These are phyloP conservation scores for Solenopsis invicta DNA, from an alignment of 1,140 invertebrate species.

Conservation along the genomic window DNA sequence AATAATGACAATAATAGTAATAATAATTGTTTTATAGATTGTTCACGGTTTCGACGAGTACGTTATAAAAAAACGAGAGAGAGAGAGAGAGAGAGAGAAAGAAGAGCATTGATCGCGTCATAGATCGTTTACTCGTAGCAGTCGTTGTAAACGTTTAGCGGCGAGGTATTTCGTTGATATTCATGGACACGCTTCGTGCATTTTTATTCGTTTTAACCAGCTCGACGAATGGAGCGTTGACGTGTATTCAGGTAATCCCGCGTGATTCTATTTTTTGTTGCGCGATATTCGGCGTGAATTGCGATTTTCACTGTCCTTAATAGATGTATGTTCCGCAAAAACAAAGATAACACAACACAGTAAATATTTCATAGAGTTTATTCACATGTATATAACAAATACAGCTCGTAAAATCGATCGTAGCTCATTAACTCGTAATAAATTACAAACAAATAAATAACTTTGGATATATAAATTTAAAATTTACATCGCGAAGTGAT, in stretches of 20 bases:
- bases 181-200: constrained; percentile 50
- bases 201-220: constrained; percentile 61
- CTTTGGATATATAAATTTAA: background rate
- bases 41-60: constrained; percentile 21
- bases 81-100: too few species aligned
- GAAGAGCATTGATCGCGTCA: constrained; percentile 25
- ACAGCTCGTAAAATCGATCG: background rate
- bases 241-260: constrained; percentile 52
- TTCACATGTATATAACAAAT: background rate
- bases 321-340: constrained; percentile 6
- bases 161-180: constrained; percentile 49
- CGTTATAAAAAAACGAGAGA: background rate
- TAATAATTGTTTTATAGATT: constrained; percentile 44
- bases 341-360: background rate
- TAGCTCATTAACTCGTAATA: background rate
- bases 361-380: constrained; percentile 40
- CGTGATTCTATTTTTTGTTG: constrained; percentile 62
- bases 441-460: background rate
- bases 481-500: background rate
- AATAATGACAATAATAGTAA: constrained; percentile 22
- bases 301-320: constrained; percentile 54
- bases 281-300: constrained; percentile 46
- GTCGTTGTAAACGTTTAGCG: constrained; percentile 46
- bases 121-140: constrained; percentile 46
- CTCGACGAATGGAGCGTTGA: constrained; percentile 51